Evolutionary conservation across 2,113 vertebrate genomes (phyloP).

Genomic region (Taxidea taxus): DNA sequence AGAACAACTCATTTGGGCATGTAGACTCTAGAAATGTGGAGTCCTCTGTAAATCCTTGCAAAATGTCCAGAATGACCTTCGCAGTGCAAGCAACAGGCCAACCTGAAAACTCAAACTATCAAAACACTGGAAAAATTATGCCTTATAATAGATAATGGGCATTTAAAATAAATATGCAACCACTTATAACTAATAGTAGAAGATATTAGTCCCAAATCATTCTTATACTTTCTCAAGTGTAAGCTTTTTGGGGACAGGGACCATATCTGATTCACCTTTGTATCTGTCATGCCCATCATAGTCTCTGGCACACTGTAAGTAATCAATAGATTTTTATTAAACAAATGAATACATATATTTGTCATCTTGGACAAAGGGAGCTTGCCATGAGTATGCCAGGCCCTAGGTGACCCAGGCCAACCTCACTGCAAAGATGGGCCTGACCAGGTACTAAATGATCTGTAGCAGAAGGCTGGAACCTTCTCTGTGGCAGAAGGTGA

Average conservation of each 20-base stretch:
- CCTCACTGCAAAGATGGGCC: neutral
- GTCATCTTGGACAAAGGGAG: neutral
- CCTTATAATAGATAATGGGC: neutral
- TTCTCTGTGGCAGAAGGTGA: neutral
- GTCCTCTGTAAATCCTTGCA: neutral
- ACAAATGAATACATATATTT: neutral
- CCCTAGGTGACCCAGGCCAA: neutral
- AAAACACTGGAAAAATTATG: neutral
- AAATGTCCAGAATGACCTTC: neutral
- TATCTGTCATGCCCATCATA: rapidly evolving
- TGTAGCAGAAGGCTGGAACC: neutral
- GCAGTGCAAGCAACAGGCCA: neutral
- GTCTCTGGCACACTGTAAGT: neutral
- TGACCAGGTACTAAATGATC: neutral
- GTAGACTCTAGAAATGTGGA: neutral
- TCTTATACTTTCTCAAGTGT: neutral
- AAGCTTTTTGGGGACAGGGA: neutral
- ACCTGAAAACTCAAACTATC: neutral
- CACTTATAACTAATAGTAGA: neutral
- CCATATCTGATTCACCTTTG: neutral
- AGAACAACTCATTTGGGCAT: slow-evolving; percentile 53
- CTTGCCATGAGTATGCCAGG: neutral
- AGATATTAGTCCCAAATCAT: neutral
- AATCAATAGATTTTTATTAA: neutral
- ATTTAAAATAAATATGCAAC: neutral